Base-by-base conservation (phyloP, 2,797 vertebrate genomes). In the Esox masquinongy region DNA sequence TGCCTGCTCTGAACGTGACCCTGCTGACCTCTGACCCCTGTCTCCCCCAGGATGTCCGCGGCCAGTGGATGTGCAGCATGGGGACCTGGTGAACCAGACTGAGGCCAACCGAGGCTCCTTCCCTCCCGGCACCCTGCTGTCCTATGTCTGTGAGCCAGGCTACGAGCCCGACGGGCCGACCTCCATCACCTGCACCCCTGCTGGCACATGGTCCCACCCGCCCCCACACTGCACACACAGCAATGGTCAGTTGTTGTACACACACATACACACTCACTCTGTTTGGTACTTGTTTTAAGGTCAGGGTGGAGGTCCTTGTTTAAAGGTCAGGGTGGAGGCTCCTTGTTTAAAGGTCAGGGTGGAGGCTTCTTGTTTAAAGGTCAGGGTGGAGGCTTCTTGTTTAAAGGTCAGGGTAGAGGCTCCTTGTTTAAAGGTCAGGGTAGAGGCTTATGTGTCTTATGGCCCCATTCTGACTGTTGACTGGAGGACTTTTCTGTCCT, bases 21-120 rank as follows among this genome's bases (percentile, higher is more conserved):
- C 15, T 39, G 14, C 15, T 39, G 14, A 36, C 71, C n/a, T 34
- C 24, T 47, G 16, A 15, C 29, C 9, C 71, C 31, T 36, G 39
- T 51, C 70, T 72, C 56, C 72, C 22, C 29, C 71, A 95, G 94
- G 92, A 84, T 95, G 94, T 84, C 80, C 83, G 15, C 90, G 81
- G 79, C 94, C 94, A 2, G 76, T 86, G 1, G 75, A 83, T 14
- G 87, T 93, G 78, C 88, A 83, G 85, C 91, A 94, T 63, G 92
- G 93, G 70, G 85, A 88, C 80, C 83, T 90, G 84, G 84, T 91
- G 75, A 94, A 95, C 87, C 91, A 92, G 81, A 95, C 93, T 0
- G 92, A 94, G 83, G 92, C 91, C 5, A 94, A 94, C 89, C 83
- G 90, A 39, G 93, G 89, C 79, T 93, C 90, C 12, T 93, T 93